A percentile compares a stretch with the other conserved stretches of the same genome.
Evolutionary conservation across 2,888 invertebrate species (phyloP).

Genomic region (Mayetiola destructor): DNA sequence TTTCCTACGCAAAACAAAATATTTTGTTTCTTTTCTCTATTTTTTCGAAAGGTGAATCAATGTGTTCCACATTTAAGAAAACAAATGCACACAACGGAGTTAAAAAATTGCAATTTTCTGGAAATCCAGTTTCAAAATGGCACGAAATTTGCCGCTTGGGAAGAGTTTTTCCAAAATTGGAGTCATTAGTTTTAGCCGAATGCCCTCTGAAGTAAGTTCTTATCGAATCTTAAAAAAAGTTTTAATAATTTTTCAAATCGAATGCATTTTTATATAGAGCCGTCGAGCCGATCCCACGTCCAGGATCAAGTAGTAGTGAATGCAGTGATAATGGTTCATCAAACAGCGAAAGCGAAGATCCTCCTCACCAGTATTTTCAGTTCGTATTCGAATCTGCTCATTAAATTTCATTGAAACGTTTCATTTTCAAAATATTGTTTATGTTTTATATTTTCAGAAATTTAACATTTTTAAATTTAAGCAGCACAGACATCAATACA

Average conservation of each 20-base stretch:
- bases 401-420: too few relatives aligned
- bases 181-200: conserved; percentile 72
- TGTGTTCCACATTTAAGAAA: conserved; percentile 23
- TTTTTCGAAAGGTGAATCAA: conserved; percentile 16
- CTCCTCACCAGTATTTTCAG: conserved; percentile 47
- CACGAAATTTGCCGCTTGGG: conserved; percentile 70
- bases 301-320: conserved; percentile 27
- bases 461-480: conserved; percentile 68
- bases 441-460: conserved; percentile 26
- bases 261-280: conserved; percentile 19
- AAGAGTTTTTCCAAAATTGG: conserved; percentile 69
- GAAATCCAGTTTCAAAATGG: conserved; percentile 77
- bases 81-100: conserved; percentile 48
- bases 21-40: neutral
- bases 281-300: conserved; percentile 21
- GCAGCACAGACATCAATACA: conserved; percentile 63
- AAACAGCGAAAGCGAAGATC: conserved; percentile 28
- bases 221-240: conserved; percentile 25
- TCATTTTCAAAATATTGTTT: neutral
- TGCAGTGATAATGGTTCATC: conserved; percentile 40
- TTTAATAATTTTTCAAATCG: conserved; percentile 14
- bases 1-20: neutral
- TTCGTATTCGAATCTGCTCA: conserved; percentile 28
- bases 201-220: conserved; percentile 50
- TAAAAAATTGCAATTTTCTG: conserved; percentile 72